Conservation (phyloP, 2,888 invertebrate genomes). For the Ectobius pallidus region DNA sequence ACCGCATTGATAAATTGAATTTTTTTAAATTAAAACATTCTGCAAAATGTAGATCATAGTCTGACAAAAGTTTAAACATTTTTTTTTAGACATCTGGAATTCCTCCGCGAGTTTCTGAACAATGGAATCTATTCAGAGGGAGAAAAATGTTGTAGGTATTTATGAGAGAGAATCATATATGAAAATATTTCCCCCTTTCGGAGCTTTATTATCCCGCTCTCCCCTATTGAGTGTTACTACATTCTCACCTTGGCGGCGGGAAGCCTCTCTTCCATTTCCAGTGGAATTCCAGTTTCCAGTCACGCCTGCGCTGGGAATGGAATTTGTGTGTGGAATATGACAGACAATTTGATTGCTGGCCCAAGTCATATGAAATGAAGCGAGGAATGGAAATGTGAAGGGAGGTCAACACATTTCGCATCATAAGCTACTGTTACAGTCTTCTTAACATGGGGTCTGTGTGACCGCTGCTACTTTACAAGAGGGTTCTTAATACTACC, state of each 20-base stretch:
- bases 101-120: no score
- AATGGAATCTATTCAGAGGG: not conserved
- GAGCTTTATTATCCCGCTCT: not conserved
- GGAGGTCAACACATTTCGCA: no score
- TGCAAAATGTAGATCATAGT: no score
- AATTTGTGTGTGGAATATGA: not conserved
- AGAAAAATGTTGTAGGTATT: not conserved
- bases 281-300: constrained; percentile 12
- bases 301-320: constrained; percentile 8
- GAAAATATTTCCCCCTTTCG: no score
- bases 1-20: no score
- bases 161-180: not conserved
- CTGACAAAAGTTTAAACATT: no score
- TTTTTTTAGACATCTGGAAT: no score
- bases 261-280: constrained; percentile 7
- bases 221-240: not conserved
- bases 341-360: constrained; percentile 2
- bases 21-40: no score
- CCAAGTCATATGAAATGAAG: constrained; percentile 12
- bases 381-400: constrained; percentile 3
- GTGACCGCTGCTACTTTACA: no score
- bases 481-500: no score
- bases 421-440: no score
- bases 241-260: not conserved
- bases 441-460: no score